Base-by-base conservation (phyloP, 2,888 invertebrate species). In the Mimumesa dahlbomi region DNA sequence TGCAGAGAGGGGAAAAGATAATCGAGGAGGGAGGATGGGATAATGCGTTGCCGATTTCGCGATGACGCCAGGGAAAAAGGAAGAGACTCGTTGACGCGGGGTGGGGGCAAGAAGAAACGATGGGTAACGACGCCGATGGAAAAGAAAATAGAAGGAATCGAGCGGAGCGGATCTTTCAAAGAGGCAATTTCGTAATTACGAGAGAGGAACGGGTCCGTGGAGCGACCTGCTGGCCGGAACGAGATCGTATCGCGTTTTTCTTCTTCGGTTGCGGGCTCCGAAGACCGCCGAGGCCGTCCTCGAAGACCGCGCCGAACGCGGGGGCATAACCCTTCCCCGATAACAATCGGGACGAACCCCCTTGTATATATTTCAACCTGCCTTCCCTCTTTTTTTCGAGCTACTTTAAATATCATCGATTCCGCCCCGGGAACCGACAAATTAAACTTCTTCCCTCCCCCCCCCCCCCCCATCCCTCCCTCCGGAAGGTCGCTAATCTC, bases 181-280 rank as follows among this genome's bases (percentile, higher is more conserved):
- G 85, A 87, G 86, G 86, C 84, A 88, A 88, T 88, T 88, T 87
- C 83, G 88, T 87, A 88, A 88, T 88, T 88, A 87, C 84, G 85
- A 84, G 81, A 84, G 84, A 73, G 76, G 62, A 73, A 77, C 64
- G 75, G 69, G 79, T 77, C 76, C 78, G 81, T 75, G 82, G 73
- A 52, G 74, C 74, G 81, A 82, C 75, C 82, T 81, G 79, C 84
- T 77, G 80, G 82, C 82, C 82, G 84, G 85, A 85, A 85, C 84
- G 85, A 85, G 85, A 85, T 85, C 83, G 75, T 84, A 85, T 85
- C 85, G 78, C 77, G 66, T 79, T 79, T 79, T 79, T 79, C 73
- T 79, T 79, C 79, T 79, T 77, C 62, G 76, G 61, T 63, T 70
- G 74, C 68, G 65, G 64, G 48, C 13, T n/a, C 34, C 31, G 56